Conservation (phyloP, 2,113 vertebrate genomes). For the Nannospalax galili region DNA sequence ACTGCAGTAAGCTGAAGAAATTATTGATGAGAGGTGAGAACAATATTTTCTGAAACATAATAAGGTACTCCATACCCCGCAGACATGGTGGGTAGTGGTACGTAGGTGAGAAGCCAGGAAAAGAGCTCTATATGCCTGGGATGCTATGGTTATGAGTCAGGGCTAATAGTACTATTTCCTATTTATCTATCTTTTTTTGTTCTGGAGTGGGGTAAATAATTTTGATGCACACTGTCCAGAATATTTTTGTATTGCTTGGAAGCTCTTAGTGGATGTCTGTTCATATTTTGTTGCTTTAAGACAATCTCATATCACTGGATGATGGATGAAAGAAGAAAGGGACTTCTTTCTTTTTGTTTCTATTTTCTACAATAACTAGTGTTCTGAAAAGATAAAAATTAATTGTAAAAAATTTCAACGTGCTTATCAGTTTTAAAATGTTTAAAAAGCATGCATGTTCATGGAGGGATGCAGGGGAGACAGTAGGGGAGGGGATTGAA, state of each 20-base stretch:
- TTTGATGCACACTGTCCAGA: not conserved
- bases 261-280: not conserved
- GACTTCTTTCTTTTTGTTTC: not conserved
- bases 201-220: not conserved
- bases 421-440: not conserved
- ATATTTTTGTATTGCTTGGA: not conserved
- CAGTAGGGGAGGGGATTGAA: no score
- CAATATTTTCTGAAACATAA: not conserved
- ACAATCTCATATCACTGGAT: not conserved
- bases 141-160: not conserved
- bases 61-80: not conserved
- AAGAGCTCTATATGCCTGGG: not conserved
- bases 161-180: not conserved
- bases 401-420: not conserved
- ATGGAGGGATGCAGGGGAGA: no score
- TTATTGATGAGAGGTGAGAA: not conserved
- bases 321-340: not conserved
- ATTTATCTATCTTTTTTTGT: constrained; percentile 28
- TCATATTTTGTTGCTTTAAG: not conserved
- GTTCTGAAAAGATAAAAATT: not conserved
- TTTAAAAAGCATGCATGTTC: not conserved
- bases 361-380: not conserved
- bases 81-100: not conserved
- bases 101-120: not conserved
- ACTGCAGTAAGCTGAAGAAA: not conserved